phyloP scores from a whole-genome alignment of 2,888 invertebrate genomes.

The Gymnosoma rotundatum region DNA sequence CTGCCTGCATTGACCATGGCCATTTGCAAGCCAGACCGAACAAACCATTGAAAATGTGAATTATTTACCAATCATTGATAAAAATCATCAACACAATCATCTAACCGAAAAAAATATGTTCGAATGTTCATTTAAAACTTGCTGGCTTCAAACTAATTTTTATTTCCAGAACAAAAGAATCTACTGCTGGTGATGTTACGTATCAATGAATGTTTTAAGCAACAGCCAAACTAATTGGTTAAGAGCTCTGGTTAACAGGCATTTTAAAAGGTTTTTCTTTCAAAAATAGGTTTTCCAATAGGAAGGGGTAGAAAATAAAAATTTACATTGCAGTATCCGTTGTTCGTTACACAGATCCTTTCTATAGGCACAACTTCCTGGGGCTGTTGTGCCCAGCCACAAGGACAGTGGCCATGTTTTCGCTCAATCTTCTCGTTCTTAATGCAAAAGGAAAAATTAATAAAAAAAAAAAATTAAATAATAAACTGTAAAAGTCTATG shows the following conservation, averaged over 20 bases:
- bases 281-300: neutral
- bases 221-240: slow-evolving; percentile 16
- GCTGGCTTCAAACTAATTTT: slow-evolving; percentile 26
- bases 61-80: slow-evolving; percentile 66
- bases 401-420: too few relatives aligned
- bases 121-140: slow-evolving; percentile 18
- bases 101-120: slow-evolving; percentile 35
- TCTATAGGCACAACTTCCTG: too few relatives aligned
- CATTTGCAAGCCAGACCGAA: neutral
- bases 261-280: slow-evolving; percentile 19
- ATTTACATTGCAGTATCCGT: too few relatives aligned
- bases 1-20: neutral
- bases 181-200: slow-evolving; percentile 11
- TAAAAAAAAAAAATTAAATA: too few relatives aligned
- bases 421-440: too few relatives aligned
- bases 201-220: slow-evolving; percentile 13
- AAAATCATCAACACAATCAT: slow-evolving; percentile 60
- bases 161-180: slow-evolving; percentile 9
- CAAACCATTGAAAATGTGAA: slow-evolving; percentile 51
- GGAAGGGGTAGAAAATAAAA: too few relatives aligned
- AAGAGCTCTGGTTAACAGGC: slow-evolving; percentile 47
- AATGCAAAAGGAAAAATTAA: too few relatives aligned
- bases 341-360: too few relatives aligned
- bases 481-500: too few relatives aligned
- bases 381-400: too few relatives aligned